phyloP scores from a whole-genome alignment of 92 coral and sea anemone genomes.

The Parazoanthus darwini region DNA sequence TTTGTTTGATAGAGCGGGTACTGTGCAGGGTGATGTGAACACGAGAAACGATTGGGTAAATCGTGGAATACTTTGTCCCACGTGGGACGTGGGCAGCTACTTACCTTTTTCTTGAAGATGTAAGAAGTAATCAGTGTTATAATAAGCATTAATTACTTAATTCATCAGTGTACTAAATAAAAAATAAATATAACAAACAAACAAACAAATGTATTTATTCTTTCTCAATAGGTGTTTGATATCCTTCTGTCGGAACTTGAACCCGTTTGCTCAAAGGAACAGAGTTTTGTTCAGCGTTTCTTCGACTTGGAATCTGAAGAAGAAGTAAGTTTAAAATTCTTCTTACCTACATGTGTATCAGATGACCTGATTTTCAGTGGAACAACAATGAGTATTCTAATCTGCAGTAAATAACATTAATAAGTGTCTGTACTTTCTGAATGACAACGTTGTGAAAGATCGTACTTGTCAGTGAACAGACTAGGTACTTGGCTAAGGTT shows the following conservation, averaged over 20 bases:
- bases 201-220: neutral
- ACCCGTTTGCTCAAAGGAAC: slow-evolving; percentile 97
- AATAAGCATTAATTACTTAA: too few relatives aligned
- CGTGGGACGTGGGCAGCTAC: too few relatives aligned
- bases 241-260: slow-evolving; percentile 91
- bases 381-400: neutral
- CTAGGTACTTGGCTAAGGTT: too few relatives aligned
- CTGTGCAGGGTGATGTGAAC: too few relatives aligned
- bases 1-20: too few relatives aligned
- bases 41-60: too few relatives aligned
- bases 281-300: slow-evolving; percentile 91
- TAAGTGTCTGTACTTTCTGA: neutral
- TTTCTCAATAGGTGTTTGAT: slow-evolving; percentile 78
- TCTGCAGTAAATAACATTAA: neutral
- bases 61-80: too few relatives aligned
- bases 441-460: neutral
- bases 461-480: too few relatives aligned
- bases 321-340: slow-evolving; percentile 56
- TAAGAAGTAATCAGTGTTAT: too few relatives aligned
- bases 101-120: too few relatives aligned
- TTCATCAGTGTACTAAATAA: too few relatives aligned
- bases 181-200: too few relatives aligned
- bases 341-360: neutral
- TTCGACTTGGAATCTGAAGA: slow-evolving; percentile 90
- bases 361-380: neutral